Percentiles rank a stretch among this genome's conserved stretches.
These are phyloP conservation scores for Lottia scabra DNA, from an alignment of 2,888 invertebrate genomes.

Conservation along the genomic window DNA sequence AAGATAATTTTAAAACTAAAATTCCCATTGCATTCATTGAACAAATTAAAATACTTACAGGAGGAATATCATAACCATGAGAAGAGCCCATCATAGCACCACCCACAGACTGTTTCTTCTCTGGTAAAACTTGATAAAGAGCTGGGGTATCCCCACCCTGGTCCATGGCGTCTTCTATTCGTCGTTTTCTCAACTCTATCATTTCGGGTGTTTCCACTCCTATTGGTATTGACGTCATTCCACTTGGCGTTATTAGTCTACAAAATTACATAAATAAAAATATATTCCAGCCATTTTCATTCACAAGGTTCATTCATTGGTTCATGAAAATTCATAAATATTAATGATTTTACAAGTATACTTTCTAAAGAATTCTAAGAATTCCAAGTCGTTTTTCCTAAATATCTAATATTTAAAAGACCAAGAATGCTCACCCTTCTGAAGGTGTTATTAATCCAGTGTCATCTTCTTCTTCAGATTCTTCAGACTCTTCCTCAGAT, in stretches of 20 bases:
- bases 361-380: no score
- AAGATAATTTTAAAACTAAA: no score
- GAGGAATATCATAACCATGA: slow-evolving; percentile 95
- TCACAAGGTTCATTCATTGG: no score
- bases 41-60: slow-evolving; percentile 64
- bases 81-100: slow-evolving; percentile 93
- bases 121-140: slow-evolving; percentile 94
- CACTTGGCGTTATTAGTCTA: slow-evolving; percentile 89
- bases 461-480: slow-evolving; percentile 74
- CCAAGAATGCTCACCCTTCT: slow-evolving; percentile 50
- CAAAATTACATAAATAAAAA: background rate
- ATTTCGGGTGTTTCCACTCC: slow-evolving; percentile 99
- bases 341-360: no score
- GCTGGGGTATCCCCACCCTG: slow-evolving; percentile 95
- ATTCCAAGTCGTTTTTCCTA: no score
- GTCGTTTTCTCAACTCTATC: slow-evolving; percentile 96
- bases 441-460: slow-evolving; percentile 91
- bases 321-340: no score
- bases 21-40: no score
- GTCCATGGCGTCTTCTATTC: slow-evolving; percentile 95
- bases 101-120: slow-evolving; percentile 83
- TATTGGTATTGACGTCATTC: slow-evolving; percentile 88
- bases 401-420: no score
- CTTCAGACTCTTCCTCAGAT: slow-evolving; percentile 66
- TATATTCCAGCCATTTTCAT: no score